Percentiles rank a stretch among this genome's conserved stretches.
Conservation (phyloP, 2,888 invertebrate genomes). For the Tetragnatha montana region DNA sequence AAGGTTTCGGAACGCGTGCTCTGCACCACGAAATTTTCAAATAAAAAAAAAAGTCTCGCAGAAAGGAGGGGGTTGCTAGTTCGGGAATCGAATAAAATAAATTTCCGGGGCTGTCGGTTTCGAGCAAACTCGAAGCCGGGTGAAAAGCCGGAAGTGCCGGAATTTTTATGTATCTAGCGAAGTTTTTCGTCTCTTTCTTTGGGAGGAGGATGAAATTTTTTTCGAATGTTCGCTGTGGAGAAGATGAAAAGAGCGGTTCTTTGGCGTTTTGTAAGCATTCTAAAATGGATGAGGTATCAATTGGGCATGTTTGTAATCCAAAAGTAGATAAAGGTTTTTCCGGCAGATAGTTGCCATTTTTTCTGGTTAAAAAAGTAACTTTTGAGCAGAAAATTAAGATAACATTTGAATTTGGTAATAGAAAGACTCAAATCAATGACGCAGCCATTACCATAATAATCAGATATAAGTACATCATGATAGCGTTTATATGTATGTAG, state of each 20-base stretch:
- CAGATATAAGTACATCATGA: too few species aligned
- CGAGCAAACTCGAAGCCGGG: constrained; percentile 20
- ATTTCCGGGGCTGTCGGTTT: constrained; percentile 53
- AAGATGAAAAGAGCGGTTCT: neutral
- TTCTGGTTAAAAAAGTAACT: too few species aligned
- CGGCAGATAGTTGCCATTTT: neutral
- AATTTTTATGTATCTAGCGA: neutral
- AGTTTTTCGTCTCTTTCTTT: neutral
- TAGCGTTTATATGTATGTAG: too few species aligned
- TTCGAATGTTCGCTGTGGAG: neutral
- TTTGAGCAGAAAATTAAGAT: too few species aligned
- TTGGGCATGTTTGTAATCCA: neutral
- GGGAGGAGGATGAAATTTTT: neutral
- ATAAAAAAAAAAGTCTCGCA: constrained; percentile 1
- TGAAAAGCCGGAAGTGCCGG: constrained; percentile 39
- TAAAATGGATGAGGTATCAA: neutral
- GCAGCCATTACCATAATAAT: too few species aligned
- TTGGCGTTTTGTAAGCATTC: neutral
- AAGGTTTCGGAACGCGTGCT: constrained; percentile 44
- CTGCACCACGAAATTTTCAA: constrained; percentile 12
- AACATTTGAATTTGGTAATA: too few species aligned
- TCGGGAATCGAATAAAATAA: constrained; percentile 48
- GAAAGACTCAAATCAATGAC: too few species aligned
- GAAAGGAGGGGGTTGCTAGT: neutral
- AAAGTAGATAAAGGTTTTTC: neutral